Conservation (phyloP, 1,140 invertebrate species). For the Trypoxylus dichotomus region DNA sequence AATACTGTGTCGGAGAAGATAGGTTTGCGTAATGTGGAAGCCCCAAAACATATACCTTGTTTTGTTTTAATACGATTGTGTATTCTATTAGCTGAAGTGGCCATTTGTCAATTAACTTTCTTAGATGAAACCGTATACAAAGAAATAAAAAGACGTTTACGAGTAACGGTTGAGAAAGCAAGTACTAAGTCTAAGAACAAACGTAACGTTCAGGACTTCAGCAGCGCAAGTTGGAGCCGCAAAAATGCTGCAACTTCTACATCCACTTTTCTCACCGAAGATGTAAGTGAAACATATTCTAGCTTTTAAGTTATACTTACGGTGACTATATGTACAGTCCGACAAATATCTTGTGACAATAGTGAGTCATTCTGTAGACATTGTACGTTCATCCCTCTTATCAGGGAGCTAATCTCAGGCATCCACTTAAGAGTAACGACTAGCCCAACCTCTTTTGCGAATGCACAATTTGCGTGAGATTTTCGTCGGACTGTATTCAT, state of each 20-base stretch:
- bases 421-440: no score
- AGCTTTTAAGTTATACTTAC: no score
- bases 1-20: constrained; percentile 33
- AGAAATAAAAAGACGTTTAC: constrained; percentile 46
- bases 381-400: not conserved
- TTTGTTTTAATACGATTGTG: constrained; percentile 40
- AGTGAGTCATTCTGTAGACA: no score
- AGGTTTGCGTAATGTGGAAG: constrained; percentile 19
- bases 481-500: no score
- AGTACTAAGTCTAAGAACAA: constrained; percentile 38
- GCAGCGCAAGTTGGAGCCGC: constrained; percentile 14
- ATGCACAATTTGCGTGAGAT: no score
- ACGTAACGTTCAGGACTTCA: constrained; percentile 33
- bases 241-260: not conserved
- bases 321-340: no score
- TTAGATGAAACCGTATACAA: constrained; percentile 49
- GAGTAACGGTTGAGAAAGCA: not conserved
- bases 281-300: constrained; percentile 10
- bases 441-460: no score
- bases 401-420: no score
- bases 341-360: no score
- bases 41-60: constrained; percentile 5
- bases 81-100: constrained; percentile 44
- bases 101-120: constrained; percentile 43
- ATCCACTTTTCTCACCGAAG: not conserved